phyloP scores from a whole-genome alignment of 2,797 vertebrate genomes.

The Macropus fuliginosus region DNA sequence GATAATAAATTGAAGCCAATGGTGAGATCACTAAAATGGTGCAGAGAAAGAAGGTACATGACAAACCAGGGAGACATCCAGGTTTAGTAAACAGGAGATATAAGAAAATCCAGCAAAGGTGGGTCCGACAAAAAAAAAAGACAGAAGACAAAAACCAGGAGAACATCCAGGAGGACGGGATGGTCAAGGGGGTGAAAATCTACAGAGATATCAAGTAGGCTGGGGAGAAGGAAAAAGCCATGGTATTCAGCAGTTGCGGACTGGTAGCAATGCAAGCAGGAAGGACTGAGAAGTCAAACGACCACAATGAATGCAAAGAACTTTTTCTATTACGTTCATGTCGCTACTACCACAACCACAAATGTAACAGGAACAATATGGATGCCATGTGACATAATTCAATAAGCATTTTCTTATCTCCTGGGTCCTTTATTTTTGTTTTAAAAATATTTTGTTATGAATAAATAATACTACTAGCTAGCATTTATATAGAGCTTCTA shows the following conservation, averaged over 20 bases:
- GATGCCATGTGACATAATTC: background rate
- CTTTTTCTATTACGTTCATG: background rate
- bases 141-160: background rate
- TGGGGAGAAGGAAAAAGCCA: background rate
- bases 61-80: background rate
- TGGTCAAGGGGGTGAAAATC: background rate
- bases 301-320: background rate
- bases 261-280: background rate
- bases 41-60: background rate
- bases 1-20: background rate
- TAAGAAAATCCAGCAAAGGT: background rate
- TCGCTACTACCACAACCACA: background rate
- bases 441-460: background rate
- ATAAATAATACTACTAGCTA: background rate
- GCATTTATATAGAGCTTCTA: background rate
- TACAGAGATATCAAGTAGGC: background rate
- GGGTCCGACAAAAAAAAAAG: background rate
- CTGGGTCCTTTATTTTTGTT: background rate
- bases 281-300: background rate
- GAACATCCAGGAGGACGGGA: background rate
- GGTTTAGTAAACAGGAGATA: background rate
- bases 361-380: background rate
- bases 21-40: background rate
- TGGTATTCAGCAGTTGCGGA: background rate
- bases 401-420: background rate